Evolutionary conservation across 1,140 invertebrate species (phyloP), one percentile per base, ranked within the genome.

Genomic region (Lycorma delicatula): DNA sequence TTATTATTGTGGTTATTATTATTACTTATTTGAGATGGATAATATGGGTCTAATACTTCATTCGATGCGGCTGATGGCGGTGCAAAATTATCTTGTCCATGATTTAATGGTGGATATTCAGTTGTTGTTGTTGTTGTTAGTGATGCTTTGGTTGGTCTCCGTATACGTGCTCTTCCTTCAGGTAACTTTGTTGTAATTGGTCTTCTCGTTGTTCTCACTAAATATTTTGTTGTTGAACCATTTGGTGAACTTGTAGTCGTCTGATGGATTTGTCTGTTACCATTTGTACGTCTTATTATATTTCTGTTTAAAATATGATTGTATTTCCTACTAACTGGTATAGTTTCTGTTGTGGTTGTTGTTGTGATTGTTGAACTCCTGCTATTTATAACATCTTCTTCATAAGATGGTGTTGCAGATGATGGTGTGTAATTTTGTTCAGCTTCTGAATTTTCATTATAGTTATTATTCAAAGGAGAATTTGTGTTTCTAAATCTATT

Each of bases 81-180:
- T 6, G 55, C 60, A 44, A 58, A 61, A 27, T 51, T 59, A 12
- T 59, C 29, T 50, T 47, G 31, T 26, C 38, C 47, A 27, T 50
- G 44, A 41, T 51, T 57, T 18, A 11, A 44, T 20, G 34, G 47
- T 23, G 52, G 34, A 26, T 41, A 44, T 26, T 54, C 38, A 18
- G 58, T 58, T 0, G 59, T 51, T 6, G 54, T 53, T 1, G 60
- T 58, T 11, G 62, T 65, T 6, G 65, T 54, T 1, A 44, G 11
- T 3, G 58, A 60, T 0, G 63, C 59, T 6, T 55, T 59, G n/a
- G 55, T 51, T 18, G 65, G 63, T 20, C 63, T 58, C 2, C 65
- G 34, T 2, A 62, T 60, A n/a, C 65, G 48, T 2, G 54, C 59
- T 51, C 63, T 61, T 23, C 62, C 63, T 26, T 34, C 56, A 6